Conservation (phyloP, 2,888 invertebrate genomes). For the Leucophenga maculata region DNA sequence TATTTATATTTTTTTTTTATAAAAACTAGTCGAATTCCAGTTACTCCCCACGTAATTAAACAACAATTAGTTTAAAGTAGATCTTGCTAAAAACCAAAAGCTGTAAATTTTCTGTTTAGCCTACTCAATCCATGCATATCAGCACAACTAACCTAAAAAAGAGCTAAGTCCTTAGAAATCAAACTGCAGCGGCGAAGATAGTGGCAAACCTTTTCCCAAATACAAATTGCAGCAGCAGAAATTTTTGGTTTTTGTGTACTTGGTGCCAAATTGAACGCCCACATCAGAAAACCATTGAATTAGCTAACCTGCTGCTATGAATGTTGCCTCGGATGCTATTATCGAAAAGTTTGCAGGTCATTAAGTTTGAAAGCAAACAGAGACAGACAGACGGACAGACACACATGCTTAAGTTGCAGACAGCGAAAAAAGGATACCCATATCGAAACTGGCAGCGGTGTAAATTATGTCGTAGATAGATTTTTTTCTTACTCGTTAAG, state of each 20-base stretch:
- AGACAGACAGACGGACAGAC: slow-evolving; percentile 31
- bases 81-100: neutral
- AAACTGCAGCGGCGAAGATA: neutral
- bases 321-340: slow-evolving; percentile 48
- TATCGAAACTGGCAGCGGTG: slow-evolving; percentile 37
- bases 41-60: too few relatives aligned
- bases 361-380: slow-evolving; percentile 67
- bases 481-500: too few relatives aligned
- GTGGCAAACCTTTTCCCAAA: neutral
- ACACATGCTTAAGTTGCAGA: neutral
- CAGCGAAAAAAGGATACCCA: neutral
- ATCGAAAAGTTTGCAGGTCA: slow-evolving; percentile 72
- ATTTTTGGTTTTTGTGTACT: slow-evolving; percentile 45
- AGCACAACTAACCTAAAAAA: neutral
- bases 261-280: slow-evolving; percentile 50
- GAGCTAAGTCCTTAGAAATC: neutral
- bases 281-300: slow-evolving; percentile 7
- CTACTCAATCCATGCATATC: neutral
- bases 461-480: slow-evolving; percentile 36
- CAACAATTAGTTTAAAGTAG: neutral
- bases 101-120: slow-evolving; percentile 8
- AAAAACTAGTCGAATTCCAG: too few relatives aligned
- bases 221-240: slow-evolving; percentile 25
- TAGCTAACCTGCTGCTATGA: too few relatives aligned
- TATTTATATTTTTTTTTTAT: too few relatives aligned